Base-by-base conservation (phyloP, 2,888 invertebrate genomes). In the Plebejus anna region DNA sequence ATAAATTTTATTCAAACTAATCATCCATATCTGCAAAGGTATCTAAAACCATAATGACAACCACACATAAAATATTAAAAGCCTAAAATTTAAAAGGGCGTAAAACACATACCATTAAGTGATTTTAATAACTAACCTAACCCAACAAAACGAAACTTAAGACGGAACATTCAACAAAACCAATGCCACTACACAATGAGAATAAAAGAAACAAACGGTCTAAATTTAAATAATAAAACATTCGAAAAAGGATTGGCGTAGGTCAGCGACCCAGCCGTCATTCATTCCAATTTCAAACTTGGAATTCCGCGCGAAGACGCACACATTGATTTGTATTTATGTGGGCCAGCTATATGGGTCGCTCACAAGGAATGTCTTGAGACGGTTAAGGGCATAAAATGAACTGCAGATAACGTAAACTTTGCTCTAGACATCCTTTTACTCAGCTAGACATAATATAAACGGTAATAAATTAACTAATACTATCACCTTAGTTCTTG, bases 271-370 rank as follows among this genome's bases (percentile, higher is more conserved):
- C 92, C 89, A 87, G 88, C 87, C 91, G 91, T 90, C 92, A 91
- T 91, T 92, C 90, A 92, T 91, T 91, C 89, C 89, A 90, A 90
- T 90, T 92, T 89, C 88, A 90, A 92, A 92, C 89, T 92, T 92
- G 90, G 89, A 92, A 91, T 90, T 89, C 90, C 88, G 87, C 86
- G 87, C 89, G 90, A 90, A 91, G 92, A 88, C 91, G 86, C 90
- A 90, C 90, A 78, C 80, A 85, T 86, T 85, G 85, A 86, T 85
- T 86, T 84, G 88, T 89, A 88, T 89, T 88, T 89, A 89, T 89
- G 89, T 90, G 85, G 90, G 90, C 80, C 75, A 75, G 78, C 81
- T 87, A 90, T 89, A 89, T 91, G 88, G 90, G 90, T 90, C 89
- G 90, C 81, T 85, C 81, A 86, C 85, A 86, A 83, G 83, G 83